Percentiles rank a stretch among this genome's conserved stretches.
phyloP scores from a whole-genome alignment of 2,797 vertebrate species.

The Micrastur ruficollis region DNA sequence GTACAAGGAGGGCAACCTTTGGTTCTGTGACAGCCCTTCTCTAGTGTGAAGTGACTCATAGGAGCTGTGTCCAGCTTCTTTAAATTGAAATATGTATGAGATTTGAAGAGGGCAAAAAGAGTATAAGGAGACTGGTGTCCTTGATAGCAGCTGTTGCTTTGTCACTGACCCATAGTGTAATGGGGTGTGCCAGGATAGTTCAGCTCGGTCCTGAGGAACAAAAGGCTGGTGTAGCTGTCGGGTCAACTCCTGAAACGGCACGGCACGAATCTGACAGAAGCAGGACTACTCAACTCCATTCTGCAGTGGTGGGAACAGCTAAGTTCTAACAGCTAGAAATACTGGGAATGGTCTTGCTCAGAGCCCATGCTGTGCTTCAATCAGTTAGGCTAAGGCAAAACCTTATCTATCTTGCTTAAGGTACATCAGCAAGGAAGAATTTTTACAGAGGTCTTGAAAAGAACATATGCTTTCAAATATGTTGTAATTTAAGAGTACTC shows the following conservation, averaged over 20 bases:
- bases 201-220: not conserved
- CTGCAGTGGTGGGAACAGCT: not conserved
- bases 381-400: not conserved
- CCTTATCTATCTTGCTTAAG: not conserved
- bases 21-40: not conserved
- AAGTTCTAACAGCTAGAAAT: not conserved
- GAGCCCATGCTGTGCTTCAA: not conserved
- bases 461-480: not conserved
- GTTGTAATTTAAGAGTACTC: not conserved
- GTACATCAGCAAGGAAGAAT: not conserved
- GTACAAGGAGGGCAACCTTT: not conserved
- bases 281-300: not conserved
- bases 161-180: accelerated
- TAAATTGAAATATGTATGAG: not conserved
- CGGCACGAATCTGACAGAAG: not conserved
- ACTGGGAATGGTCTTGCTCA: not conserved
- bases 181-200: not conserved
- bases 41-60: not conserved
- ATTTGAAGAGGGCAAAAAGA: not conserved
- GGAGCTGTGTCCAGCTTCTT: not conserved
- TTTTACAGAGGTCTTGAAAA: not conserved
- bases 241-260: not conserved
- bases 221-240: not conserved
- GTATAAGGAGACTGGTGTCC: not conserved
- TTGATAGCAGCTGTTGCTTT: not conserved